Conservation (phyloP, 2,113 vertebrate genomes). For the Perca flavescens region DNA sequence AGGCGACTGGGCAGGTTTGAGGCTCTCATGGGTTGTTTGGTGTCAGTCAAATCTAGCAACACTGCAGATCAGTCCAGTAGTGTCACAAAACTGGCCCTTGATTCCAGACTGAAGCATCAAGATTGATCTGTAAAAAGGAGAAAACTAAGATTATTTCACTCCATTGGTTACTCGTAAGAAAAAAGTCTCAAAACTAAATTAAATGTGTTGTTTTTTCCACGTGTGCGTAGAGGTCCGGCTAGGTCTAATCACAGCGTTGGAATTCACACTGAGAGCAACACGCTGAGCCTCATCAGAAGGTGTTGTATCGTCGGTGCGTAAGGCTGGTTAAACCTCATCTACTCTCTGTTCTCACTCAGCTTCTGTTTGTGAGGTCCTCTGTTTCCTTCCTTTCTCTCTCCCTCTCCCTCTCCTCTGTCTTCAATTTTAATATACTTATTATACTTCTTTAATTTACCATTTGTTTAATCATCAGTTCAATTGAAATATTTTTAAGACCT, state of each 20-base stretch:
- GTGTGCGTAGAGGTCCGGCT: constrained; percentile 11
- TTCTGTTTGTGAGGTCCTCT: constrained; percentile 13
- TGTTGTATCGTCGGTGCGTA: constrained; percentile 34
- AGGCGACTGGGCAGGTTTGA: background rate
- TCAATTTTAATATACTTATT: background rate
- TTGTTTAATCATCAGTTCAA: background rate
- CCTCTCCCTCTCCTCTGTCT: background rate
- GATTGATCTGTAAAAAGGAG: constrained; percentile 6
- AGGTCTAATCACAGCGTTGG: constrained; percentile 39
- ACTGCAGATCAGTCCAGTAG: background rate
- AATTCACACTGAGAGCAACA: constrained; percentile 58
- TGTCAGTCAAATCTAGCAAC: background rate
- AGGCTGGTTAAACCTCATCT: constrained; percentile 39
- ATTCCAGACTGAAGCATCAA: constrained; percentile 4
- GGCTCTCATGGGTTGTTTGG: background rate
- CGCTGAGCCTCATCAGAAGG: constrained; percentile 67
- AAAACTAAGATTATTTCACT: constrained; percentile 26
- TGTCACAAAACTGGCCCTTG: background rate
- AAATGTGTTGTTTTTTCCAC: constrained; percentile 28
- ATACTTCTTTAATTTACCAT: too few species aligned
- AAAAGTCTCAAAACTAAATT: background rate
- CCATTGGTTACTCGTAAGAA: constrained; percentile 4
- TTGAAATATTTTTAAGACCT: constrained; percentile 14
- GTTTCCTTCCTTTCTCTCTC: background rate
- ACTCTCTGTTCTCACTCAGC: constrained; percentile 16